These are phyloP conservation scores for Dusona sp. DNA, from an alignment of 2,888 invertebrate genomes.

Conservation along the genomic window DNA sequence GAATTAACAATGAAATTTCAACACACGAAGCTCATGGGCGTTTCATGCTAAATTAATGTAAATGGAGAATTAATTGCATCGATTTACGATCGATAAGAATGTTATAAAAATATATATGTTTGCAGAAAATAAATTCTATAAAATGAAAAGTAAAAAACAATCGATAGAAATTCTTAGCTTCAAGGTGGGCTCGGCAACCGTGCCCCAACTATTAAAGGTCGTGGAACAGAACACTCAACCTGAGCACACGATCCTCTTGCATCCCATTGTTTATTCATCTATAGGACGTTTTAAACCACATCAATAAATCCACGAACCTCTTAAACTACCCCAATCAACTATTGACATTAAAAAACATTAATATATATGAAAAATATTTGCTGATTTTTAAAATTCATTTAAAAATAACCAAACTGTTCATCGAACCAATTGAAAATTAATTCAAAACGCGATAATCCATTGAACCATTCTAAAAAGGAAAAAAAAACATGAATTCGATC, in stretches of 20 bases:
- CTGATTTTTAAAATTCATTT: background rate
- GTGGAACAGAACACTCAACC: conserved; percentile 16
- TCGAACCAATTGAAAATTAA: background rate
- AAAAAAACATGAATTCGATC: too few species aligned
- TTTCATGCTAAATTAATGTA: background rate
- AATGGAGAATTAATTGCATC: background rate
- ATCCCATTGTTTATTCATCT: conserved; percentile 16
- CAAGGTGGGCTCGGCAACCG: conserved; percentile 52
- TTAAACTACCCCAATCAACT: background rate
- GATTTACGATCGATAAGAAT: background rate
- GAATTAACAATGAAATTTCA: background rate
- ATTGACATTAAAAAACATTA: background rate
- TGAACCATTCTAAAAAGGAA: too few species aligned
- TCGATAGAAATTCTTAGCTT: conserved; percentile 39
- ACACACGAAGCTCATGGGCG: background rate
- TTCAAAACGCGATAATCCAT: background rate
- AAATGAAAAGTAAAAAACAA: conserved; percentile 11
- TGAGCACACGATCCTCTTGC: conserved; percentile 31
- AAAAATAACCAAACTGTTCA: background rate
- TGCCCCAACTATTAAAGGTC: conserved; percentile 40
- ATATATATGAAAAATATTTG: background rate
- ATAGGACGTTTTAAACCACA: background rate
- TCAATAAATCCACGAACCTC: background rate
- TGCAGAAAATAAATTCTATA: background rate
- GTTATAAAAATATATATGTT: background rate